These are phyloP conservation scores for Romanomermis culicivorax DNA, from an alignment of 2,888 invertebrate species.

Conservation along the genomic window DNA sequence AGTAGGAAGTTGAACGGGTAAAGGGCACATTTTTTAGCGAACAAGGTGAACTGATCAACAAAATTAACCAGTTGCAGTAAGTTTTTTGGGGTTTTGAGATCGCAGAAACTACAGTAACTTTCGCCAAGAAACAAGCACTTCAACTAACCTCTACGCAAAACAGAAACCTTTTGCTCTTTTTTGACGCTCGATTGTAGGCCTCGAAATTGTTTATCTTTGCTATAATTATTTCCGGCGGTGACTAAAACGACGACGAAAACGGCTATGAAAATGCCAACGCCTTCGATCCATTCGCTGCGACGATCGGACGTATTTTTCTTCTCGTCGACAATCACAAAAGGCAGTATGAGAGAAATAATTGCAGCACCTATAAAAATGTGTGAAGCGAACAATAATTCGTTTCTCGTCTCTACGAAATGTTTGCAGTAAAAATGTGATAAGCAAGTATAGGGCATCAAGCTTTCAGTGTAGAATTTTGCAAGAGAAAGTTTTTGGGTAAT, in stretches of 20 bases:
- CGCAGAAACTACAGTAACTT: too few relatives aligned
- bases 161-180: slow-evolving; percentile 93
- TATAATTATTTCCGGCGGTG: slow-evolving; percentile 37
- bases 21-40: too few relatives aligned
- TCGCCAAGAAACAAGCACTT: neutral
- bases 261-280: slow-evolving; percentile 36
- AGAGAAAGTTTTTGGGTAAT: too few relatives aligned
- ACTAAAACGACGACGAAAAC: slow-evolving; percentile 37
- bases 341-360: slow-evolving; percentile 77
- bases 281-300: slow-evolving; percentile 35
- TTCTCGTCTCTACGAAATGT: too few relatives aligned
- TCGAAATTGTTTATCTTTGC: slow-evolving; percentile 32
- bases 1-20: too few relatives aligned
- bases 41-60: too few relatives aligned
- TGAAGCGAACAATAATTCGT: too few relatives aligned
- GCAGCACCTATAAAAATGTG: slow-evolving; percentile 60
- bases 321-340: neutral
- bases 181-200: slow-evolving; percentile 59
- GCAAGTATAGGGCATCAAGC: too few relatives aligned
- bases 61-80: too few relatives aligned
- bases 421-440: too few relatives aligned
- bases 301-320: slow-evolving; percentile 13
- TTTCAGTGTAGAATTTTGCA: too few relatives aligned
- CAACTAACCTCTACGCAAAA: slow-evolving; percentile 52
- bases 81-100: too few relatives aligned